Conservation (phyloP, 2,113 vertebrate species). For the Geococcyx californianus region DNA sequence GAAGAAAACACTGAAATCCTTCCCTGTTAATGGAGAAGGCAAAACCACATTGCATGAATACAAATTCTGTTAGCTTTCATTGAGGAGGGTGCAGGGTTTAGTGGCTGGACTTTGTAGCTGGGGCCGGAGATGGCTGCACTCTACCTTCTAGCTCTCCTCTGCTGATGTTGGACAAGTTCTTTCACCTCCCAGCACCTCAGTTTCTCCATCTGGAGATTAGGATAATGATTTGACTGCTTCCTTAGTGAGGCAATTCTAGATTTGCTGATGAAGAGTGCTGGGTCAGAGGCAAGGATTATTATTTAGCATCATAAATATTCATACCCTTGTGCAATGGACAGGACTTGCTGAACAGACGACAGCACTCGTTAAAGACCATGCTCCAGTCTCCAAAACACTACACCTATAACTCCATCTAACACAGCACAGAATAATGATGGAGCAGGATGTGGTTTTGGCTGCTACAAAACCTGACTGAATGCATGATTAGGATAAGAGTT, state of each 20-base stretch:
- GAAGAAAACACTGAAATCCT: constrained; percentile 55
- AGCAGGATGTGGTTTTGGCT: neutral
- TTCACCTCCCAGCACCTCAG: neutral
- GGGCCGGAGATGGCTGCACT: neutral
- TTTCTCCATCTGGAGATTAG: constrained; percentile 1
- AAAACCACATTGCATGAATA: constrained; percentile 10
- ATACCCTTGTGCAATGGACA: neutral
- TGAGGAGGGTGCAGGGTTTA: neutral
- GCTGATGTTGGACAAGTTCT: neutral
- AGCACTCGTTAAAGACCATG: neutral
- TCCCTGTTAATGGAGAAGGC: constrained; percentile 44
- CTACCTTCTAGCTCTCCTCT: neutral
- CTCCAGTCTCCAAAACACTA: neutral
- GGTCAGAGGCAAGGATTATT: neutral
- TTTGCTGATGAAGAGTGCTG: neutral
- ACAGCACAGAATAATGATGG: neutral
- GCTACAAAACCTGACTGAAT: neutral
- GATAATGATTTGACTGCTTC: constrained; percentile 5
- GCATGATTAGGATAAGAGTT: neutral
- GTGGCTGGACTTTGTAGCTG: neutral
- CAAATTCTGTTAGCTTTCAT: neutral
- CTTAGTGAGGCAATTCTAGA: neutral
- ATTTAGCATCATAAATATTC: constrained; percentile 7
- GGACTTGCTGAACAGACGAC: neutral
- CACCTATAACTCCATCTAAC: neutral